Evolutionary conservation across 2,797 vertebrate species (phyloP), one percentile per base, ranked within the genome.

Genomic region (Pagetopsis macropterus): DNA sequence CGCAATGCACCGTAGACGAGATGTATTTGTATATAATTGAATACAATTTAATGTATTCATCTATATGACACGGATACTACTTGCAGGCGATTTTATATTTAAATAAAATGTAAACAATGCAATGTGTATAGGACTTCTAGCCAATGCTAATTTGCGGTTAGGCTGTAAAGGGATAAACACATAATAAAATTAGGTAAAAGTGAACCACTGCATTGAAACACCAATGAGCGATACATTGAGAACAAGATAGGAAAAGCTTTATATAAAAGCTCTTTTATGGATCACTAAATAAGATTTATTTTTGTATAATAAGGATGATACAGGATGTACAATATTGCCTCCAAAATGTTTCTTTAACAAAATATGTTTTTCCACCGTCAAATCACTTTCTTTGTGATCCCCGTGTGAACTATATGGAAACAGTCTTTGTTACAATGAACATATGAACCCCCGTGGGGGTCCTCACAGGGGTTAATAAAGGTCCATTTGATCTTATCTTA

Each of bases 351-450:
- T 1, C 19, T 8, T 57, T 27, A 19, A 55, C 23, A 0, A 62
- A 21, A 62, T 4, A n/a, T 46, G 61, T 64, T 64, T 52, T 5
- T 41, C 1, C 9, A 3, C 16, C 17, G 9, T 46, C 1, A 43
- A 23, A 27, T 46, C 45, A 43, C 19, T n/a, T 59, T 4, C 43
- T 14, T 46, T 27, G 9, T 52, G 50, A 43, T 83, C 37, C 7
- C 1, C 15, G 12, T 45, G 72, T 51, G 43, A 57, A 71, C 40
- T 19, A 13, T 5, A 44, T 70, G 49, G 12, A 44, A 27, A 61
- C 46, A 33, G 4, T 50, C 37, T 17, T 69, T 50, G 14, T 65
- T 43, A 3, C 2, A 71, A 61, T 78, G 16, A 70, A 16, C 41
- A 74, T 74, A 63, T 27, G 27, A 27, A 5, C 4, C 3, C 4